Base-by-base conservation (phyloP, 2,888 invertebrate species). In the Machimus rusticus region DNA sequence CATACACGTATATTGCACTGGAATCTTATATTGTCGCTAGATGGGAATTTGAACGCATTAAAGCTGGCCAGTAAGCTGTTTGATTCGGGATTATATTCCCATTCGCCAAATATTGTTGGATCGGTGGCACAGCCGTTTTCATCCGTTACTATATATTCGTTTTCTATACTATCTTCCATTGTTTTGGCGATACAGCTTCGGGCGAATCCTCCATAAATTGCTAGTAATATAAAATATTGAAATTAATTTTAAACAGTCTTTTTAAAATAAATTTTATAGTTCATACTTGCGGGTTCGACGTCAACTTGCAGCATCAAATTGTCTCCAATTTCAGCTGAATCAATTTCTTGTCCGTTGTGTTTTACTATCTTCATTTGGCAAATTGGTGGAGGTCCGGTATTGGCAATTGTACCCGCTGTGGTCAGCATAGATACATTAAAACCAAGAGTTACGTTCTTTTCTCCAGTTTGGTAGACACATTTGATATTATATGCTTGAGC, bases 401-500 rank as follows among this genome's bases (percentile, higher is more conserved):
- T 98, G 74, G 98, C 98, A 89, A 98, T 98, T 0, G 98, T 98
- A 86, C 98, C 98, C 0, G 98, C 98, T 0, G 98, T 98, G 0
- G 98, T 98, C 89, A 98, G 93, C 98, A 98, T 98, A 12, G 98
- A 98, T 9, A 98, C 98, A 92, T 99, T 98, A 92, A 98, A 98
- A 74, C 98, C 98, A 55, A 98, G 94, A 0, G 97, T 98, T 0
- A 98, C 97, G 90, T 97, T 98, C 92, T 97, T 97, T 92, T 98
- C 98, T 88, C 98, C 98, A 0, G 98, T 98, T 92, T 98, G 97
- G 92, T 99, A 99, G 87, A 98, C 96, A 92, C 99, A 99, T 92
- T 97, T 97, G 89, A 99, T 98, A 93, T 98, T 98, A 93, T 98
- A 99, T 1, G 99, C 98, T 92, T 98, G 98, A 5, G 99, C 98